phyloP scores from a whole-genome alignment of 1,140 invertebrate genomes.

The Drosophila fuyamai region DNA sequence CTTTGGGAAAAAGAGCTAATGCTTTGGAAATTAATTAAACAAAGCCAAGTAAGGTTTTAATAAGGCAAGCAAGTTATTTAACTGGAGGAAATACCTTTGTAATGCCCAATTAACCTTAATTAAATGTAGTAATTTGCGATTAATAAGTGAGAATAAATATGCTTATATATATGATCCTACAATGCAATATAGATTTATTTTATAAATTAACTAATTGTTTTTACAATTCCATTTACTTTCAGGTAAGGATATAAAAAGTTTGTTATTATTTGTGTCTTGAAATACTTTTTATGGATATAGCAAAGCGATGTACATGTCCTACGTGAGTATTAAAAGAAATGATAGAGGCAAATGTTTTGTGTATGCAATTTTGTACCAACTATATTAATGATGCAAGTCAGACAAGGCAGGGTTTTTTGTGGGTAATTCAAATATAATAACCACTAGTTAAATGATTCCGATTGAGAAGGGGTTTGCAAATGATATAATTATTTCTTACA shows the following conservation, averaged over 20 bases:
- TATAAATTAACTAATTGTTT: constrained; percentile 1
- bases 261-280: constrained; percentile 50
- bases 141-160: not conserved
- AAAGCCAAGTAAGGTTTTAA: not conserved
- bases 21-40: not conserved
- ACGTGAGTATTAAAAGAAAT: constrained; percentile 38
- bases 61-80: too few relatives aligned
- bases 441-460: too few relatives aligned
- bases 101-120: too few relatives aligned
- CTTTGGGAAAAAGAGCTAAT: not conserved
- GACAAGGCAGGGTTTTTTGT: too few relatives aligned
- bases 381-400: too few relatives aligned
- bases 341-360: not conserved
- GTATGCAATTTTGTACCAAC: too few relatives aligned
- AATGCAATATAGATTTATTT: not conserved
- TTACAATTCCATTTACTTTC: constrained; percentile 13
- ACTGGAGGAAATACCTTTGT: too few relatives aligned
- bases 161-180: not conserved
- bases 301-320: constrained; percentile 53
- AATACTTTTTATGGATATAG: constrained; percentile 54
- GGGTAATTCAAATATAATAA: too few relatives aligned
- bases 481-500: not conserved
- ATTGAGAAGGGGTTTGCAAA: not conserved
- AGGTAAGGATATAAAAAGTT: constrained; percentile 47
- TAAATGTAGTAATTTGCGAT: too few relatives aligned